Conservation (phyloP, 2,113 vertebrate species). For the Amphilophus citrinellus region DNA sequence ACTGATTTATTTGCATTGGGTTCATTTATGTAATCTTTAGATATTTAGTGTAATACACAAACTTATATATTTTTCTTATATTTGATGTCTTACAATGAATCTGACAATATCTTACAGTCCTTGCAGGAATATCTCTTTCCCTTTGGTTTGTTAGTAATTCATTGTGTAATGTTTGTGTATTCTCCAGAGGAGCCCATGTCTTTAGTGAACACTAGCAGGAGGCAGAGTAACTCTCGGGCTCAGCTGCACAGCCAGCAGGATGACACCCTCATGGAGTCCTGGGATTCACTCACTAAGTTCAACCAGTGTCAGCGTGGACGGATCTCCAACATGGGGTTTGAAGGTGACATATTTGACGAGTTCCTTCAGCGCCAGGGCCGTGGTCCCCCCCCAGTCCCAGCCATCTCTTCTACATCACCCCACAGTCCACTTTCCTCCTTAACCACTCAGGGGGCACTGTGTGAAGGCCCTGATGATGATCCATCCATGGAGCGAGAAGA, state of each 20-base stretch:
- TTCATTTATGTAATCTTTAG: not conserved
- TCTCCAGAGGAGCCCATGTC: constrained; percentile 66
- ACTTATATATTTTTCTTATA: not conserved
- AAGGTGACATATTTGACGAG: constrained; percentile 93
- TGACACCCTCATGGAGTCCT: constrained; percentile 88
- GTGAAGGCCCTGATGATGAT: constrained; percentile 70
- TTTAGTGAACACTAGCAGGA: constrained; percentile 62
- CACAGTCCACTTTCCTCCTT: constrained; percentile 41
- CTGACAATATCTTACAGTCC: not conserved
- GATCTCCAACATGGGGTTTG: constrained; percentile 89
- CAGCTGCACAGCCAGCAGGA: constrained; percentile 85
- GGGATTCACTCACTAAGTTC: constrained; percentile 91
- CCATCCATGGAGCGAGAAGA: constrained; percentile 73
- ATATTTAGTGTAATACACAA: not conserved
- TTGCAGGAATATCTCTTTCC: not conserved
- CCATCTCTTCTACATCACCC: constrained; percentile 33
- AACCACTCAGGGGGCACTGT: constrained; percentile 51
- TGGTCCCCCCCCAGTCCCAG: constrained; percentile 44
- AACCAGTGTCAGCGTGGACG: constrained; percentile 92
- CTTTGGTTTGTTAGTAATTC: not conserved
- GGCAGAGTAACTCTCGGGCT: constrained; percentile 58
- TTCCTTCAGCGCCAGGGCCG: constrained; percentile 88
- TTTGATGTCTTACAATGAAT: not conserved
- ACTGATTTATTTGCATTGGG: no score
- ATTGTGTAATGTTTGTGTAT: constrained; percentile 7